phyloP scores from a whole-genome alignment of 2,113 vertebrate genomes.

The Hemichromis elongatus region DNA sequence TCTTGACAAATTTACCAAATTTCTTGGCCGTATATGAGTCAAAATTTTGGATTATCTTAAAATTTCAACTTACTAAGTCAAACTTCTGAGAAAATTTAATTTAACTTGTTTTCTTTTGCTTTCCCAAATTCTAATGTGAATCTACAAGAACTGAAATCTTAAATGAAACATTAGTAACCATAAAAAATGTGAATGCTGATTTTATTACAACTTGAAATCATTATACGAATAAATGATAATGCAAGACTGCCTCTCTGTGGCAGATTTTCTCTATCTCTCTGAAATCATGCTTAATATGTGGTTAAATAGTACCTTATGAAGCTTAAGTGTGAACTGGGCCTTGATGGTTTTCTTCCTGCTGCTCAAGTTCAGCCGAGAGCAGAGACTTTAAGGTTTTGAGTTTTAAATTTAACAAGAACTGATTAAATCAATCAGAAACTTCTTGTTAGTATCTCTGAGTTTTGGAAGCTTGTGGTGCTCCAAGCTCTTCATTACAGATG shows the following conservation, averaged over 20 bases:
- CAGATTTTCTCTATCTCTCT: background rate
- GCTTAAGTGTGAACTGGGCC: background rate
- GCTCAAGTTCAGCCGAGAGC: background rate
- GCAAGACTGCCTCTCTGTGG: background rate
- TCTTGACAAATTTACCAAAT: background rate
- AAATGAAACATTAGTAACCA: background rate
- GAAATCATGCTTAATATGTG: background rate
- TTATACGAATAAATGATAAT: background rate
- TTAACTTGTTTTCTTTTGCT: background rate
- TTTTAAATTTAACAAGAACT: background rate
- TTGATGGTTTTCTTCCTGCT: background rate
- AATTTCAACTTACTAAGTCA: background rate
- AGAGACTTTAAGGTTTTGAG: background rate
- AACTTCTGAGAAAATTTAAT: background rate
- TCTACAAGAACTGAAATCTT: background rate
- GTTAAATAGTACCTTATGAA: fast-evolving
- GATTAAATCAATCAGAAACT: background rate
- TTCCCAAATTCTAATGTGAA: background rate
- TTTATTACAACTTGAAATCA: background rate
- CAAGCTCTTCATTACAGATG: background rate
- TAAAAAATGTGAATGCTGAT: background rate
- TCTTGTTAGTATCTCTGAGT: background rate
- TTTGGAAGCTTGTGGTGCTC: background rate
- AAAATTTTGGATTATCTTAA: background rate
- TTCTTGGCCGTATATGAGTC: background rate